These are phyloP conservation scores for Galago senegalensis DNA, from an alignment of 2,797 vertebrate genomes.

Conservation along the genomic window DNA sequence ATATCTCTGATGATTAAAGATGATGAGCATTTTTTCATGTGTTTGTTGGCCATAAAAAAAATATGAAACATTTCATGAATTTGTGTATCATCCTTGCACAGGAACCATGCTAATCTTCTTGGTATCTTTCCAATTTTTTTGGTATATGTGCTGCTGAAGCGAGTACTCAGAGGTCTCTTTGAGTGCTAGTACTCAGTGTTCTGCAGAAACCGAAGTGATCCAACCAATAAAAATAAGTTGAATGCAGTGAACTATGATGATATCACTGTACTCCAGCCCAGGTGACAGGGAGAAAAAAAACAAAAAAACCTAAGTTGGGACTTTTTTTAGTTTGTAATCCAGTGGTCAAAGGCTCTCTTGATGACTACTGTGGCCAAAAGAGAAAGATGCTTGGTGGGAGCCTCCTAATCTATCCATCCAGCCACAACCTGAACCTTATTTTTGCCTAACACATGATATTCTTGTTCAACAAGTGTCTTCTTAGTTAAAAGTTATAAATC, in stretches of 20 bases:
- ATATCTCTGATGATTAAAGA: too few species aligned
- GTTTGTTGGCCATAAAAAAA: too few species aligned
- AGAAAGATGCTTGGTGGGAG: not conserved
- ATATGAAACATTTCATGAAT: too few species aligned
- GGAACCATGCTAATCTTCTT: too few species aligned
- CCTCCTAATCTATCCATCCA: not conserved
- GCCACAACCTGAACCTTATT: not conserved
- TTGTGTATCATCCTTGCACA: too few species aligned
- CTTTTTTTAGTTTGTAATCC: not conserved
- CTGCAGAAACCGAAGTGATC: not conserved
- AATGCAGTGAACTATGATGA: not conserved
- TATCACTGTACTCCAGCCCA: too few species aligned
- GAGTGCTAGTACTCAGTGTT: not conserved
- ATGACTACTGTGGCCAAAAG: not conserved
- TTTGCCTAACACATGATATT: not conserved
- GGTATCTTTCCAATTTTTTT: too few species aligned
- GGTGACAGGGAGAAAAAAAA: too few species aligned
- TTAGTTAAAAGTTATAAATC: not conserved
- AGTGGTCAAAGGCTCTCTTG: not conserved
- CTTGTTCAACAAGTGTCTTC: conserved; percentile 17
- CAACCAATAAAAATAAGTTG: not conserved
- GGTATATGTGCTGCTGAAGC: too few species aligned
- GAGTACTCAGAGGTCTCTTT: not conserved
- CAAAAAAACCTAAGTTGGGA: not conserved
- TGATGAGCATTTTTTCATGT: too few species aligned